phyloP scores from a whole-genome alignment of 2,888 invertebrate species.

The Abscondita cerata region DNA sequence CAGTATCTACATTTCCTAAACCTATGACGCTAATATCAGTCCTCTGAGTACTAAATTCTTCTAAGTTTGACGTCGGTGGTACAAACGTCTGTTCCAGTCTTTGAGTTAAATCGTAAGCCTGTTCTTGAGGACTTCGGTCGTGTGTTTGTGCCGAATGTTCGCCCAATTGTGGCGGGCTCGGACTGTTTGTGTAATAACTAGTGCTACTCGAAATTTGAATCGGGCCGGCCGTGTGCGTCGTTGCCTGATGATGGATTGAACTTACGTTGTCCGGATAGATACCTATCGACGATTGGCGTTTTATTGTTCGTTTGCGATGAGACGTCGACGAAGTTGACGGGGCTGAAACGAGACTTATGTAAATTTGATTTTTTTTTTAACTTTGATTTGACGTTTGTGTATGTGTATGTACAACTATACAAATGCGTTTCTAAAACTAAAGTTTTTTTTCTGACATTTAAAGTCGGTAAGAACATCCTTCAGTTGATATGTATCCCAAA shows the following conservation, averaged over 20 bases:
- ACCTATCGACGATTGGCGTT: slow-evolving; percentile 69
- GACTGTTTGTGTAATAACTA: slow-evolving; percentile 70
- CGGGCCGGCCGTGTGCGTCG: slow-evolving; percentile 39
- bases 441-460: too few species aligned
- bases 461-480: too few species aligned
- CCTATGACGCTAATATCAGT: slow-evolving; percentile 26
- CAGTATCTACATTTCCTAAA: slow-evolving; percentile 30
- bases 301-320: slow-evolving; percentile 65
- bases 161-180: slow-evolving; percentile 64
- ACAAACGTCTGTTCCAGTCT: slow-evolving; percentile 33
- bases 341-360: slow-evolving; percentile 58
- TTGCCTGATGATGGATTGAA: slow-evolving; percentile 34
- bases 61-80: slow-evolving; percentile 19
- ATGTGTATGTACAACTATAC: background rate
- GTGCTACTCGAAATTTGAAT: slow-evolving; percentile 57
- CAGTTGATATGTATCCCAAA: too few species aligned
- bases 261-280: slow-evolving; percentile 64
- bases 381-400: background rate
- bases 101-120: slow-evolving; percentile 33
- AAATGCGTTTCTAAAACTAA: too few species aligned
- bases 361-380: too few species aligned
- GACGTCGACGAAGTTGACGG: slow-evolving; percentile 68
- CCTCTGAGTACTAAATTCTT: slow-evolving; percentile 21
- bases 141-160: slow-evolving; percentile 31
- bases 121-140: slow-evolving; percentile 45